Conservation (phyloP, 2,113 vertebrate genomes). For the Choloepus hoffmanni region DNA sequence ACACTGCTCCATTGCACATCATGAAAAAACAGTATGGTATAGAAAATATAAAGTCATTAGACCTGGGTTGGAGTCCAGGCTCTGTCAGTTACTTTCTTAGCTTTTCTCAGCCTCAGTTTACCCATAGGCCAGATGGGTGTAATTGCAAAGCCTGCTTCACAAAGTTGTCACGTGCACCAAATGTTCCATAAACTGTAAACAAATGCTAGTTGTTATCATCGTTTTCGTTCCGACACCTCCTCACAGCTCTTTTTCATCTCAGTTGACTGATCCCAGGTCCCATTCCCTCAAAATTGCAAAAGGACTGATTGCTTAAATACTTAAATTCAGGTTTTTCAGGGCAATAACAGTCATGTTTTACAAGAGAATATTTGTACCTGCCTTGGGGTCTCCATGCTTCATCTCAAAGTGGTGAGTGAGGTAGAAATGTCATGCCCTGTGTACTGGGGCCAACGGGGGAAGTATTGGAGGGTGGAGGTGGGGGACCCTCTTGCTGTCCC, state of each 20-base stretch:
- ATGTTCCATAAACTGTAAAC: background rate
- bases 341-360: background rate
- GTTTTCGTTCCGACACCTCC: background rate
- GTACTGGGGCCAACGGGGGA: rapidly evolving
- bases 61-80: background rate
- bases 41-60: background rate
- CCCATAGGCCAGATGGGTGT: background rate
- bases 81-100: background rate
- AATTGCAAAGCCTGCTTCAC: background rate
- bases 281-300: background rate
- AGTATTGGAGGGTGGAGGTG: background rate
- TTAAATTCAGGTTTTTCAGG: background rate
- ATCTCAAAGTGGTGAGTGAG: background rate
- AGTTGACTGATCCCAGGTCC: background rate
- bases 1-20: background rate
- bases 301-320: background rate
- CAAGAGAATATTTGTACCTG: background rate
- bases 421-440: background rate
- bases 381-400: background rate
- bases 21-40: background rate
- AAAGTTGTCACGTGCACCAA: rapidly evolving
- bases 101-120: background rate
- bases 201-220: rapidly evolving
- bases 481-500: too few species aligned
- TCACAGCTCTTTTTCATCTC: background rate